phyloP scores from a whole-genome alignment of 1,140 invertebrate species.

The Campoletis sonorensis region DNA sequence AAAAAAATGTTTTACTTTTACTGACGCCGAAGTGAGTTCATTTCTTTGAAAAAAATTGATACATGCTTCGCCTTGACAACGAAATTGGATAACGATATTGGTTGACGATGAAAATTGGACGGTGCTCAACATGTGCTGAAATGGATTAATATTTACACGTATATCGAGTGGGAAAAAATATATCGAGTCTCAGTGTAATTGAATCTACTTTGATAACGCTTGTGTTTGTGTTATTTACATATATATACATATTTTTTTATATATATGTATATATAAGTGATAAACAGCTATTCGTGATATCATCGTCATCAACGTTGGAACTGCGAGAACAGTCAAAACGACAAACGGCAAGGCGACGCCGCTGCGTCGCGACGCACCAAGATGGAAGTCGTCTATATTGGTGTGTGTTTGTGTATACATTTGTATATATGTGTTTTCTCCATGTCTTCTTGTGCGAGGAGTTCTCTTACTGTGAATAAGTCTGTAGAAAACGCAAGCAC shows the following conservation, averaged over 20 bases:
- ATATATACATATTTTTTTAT: neutral
- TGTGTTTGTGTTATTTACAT: neutral
- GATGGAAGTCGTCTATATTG: slow-evolving; percentile 72
- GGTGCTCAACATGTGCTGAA: neutral
- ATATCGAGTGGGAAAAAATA: neutral
- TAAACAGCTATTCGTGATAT: slow-evolving; percentile 23
- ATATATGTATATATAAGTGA: neutral
- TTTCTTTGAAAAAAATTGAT: too few relatives aligned
- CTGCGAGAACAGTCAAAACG: slow-evolving; percentile 5
- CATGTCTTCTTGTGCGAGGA: neutral
- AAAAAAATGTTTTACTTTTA: neutral
- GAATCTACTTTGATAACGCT: neutral
- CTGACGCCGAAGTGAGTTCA: too few relatives aligned
- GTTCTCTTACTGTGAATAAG: neutral
- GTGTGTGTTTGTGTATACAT: slow-evolving; percentile 60
- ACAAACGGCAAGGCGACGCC: slow-evolving; percentile 41
- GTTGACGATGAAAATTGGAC: too few relatives aligned
- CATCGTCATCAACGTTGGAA: slow-evolving; percentile 6
- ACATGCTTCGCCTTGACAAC: too few relatives aligned
- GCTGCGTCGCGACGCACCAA: slow-evolving; percentile 56
- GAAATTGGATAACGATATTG: too few relatives aligned
- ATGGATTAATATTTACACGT: neutral
- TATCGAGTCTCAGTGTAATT: neutral
- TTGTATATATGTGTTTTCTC: slow-evolving; percentile 51
- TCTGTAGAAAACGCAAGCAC: too few relatives aligned